Percentiles rank a stretch among this genome's conserved stretches.
Conservation (phyloP, 2,888 invertebrate genomes). For the Monochamus alternatus region DNA sequence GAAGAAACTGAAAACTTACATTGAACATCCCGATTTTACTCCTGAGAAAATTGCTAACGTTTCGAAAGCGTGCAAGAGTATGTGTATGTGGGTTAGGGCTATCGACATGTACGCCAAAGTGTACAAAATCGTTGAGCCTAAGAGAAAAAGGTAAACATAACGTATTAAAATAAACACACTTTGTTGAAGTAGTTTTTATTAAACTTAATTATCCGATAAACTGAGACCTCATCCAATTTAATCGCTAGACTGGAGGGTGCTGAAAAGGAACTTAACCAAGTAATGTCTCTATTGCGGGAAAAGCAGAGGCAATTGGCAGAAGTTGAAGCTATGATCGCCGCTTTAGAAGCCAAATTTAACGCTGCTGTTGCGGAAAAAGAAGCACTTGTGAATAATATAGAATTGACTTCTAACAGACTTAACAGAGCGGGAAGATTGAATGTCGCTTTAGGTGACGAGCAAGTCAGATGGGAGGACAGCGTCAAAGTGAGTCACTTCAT, state of each 20-base stretch:
- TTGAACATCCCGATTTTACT: slow-evolving; percentile 88
- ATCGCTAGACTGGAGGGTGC: slow-evolving; percentile 81
- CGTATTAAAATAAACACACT: background rate
- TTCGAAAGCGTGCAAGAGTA: slow-evolving; percentile 90
- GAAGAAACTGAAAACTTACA: slow-evolving; percentile 87
- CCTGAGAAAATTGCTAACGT: slow-evolving; percentile 89
- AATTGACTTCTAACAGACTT: slow-evolving; percentile 84
- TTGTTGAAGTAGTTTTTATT: background rate
- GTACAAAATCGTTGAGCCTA: slow-evolving; percentile 90
- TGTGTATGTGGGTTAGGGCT: slow-evolving; percentile 95
- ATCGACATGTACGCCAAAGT: slow-evolving; percentile 92
- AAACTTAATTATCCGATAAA: background rate
- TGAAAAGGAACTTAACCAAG: slow-evolving; percentile 82
- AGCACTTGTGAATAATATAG: slow-evolving; percentile 82
- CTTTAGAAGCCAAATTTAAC: slow-evolving; percentile 78
- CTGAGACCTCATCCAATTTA: slow-evolving; percentile 3
- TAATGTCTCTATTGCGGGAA: slow-evolving; percentile 82
- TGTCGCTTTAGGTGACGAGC: slow-evolving; percentile 90
- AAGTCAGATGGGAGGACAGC: slow-evolving; percentile 86
- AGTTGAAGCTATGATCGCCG: slow-evolving; percentile 81
- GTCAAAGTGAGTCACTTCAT: slow-evolving; percentile 73
- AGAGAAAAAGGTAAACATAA: slow-evolving; percentile 79
- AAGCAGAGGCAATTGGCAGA: slow-evolving; percentile 88
- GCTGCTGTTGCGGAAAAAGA: slow-evolving; percentile 84
- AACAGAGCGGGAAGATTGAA: slow-evolving; percentile 89